Base-by-base conservation (phyloP, 2,888 invertebrate genomes). In the Didymodactylos carnosus region DNA sequence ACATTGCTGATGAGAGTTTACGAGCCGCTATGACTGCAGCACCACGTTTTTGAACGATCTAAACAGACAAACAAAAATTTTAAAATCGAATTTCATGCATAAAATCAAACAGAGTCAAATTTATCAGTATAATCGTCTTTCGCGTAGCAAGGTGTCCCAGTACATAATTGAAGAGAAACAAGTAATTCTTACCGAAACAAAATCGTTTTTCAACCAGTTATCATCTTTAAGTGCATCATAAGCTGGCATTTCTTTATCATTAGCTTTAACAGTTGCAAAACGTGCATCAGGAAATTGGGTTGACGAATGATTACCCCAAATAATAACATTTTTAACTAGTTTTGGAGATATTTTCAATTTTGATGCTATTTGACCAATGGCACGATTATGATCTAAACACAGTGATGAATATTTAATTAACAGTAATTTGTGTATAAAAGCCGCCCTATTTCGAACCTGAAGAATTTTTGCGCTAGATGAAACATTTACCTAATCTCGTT, bases 241-340 rank as follows among this genome's bases (percentile, higher is more conserved):
- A 5, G 88, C 88, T 14, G 72, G 11, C 41, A 53, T 70, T 51
- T 78, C 77, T 77, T 51, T 77, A 76, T 78, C 75, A 73, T 79
- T 78, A 46, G 80, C 77, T 39, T 71, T 77, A 16, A 82, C 83
- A 69, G 78, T 79, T 43, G 85, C 85, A 77, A 84, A 82, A 39
- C 87, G 86, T 0, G 90, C 90, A 86, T 98, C 98, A 10, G 98
- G 97, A 84, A 91, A 97, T 85, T 98, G 97, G 13, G 98, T 99
- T 8, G 93, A 91, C 0, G 97, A 97, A 84, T 98, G 98, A 85
- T 98, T 99, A 69, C 98, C 98, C 98, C 98, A 99, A 82, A 99
- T 97, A 76, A 94, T 90, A 23, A 94, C 89, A 82, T 94, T 94
- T 80, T 88, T 88, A 0, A 95, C 90, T 80, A 89, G 87, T 76